Conservation (phyloP, 2,888 invertebrate species). For the Papilio protenor region DNA sequence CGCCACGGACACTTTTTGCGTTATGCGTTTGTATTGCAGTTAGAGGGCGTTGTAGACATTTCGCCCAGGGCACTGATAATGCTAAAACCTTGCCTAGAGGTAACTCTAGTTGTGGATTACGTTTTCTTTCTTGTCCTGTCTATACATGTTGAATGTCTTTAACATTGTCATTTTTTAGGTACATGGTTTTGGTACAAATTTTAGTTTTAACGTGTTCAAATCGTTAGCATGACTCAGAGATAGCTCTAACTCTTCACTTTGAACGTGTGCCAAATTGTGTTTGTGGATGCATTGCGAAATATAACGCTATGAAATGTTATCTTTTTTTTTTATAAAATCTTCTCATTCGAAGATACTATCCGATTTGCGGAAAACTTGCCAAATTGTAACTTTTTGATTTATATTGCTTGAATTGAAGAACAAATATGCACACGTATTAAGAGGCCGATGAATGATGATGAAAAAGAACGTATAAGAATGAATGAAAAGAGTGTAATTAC, state of each 20-base stretch:
- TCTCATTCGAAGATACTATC: conserved; percentile 12
- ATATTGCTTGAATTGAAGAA: background rate
- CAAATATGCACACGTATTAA: background rate
- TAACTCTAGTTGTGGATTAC: too few relatives aligned
- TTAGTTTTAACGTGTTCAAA: conserved; percentile 1
- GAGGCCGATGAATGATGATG: background rate
- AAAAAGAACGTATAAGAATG: background rate
- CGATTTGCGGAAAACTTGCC: background rate
- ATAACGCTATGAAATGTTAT: conserved; percentile 21
- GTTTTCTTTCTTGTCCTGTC: too few relatives aligned
- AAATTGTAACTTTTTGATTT: conserved; percentile 1
- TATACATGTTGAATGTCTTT: too few relatives aligned
- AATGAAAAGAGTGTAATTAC: too few relatives aligned
- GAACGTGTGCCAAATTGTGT: conserved; percentile 16
- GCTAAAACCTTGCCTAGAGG: too few relatives aligned
- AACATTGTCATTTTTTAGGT: background rate
- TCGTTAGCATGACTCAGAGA: background rate
- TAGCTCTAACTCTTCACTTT: conserved; percentile 3
- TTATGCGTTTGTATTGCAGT: too few relatives aligned
- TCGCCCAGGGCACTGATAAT: too few relatives aligned
- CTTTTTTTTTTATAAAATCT: conserved; percentile 18
- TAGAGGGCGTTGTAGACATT: too few relatives aligned
- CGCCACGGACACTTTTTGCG: too few relatives aligned
- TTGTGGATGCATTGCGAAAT: conserved; percentile 17
- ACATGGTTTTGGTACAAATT: background rate